phyloP scores from a whole-genome alignment of 2,888 invertebrate species.

The Melinaea marsaeus region DNA sequence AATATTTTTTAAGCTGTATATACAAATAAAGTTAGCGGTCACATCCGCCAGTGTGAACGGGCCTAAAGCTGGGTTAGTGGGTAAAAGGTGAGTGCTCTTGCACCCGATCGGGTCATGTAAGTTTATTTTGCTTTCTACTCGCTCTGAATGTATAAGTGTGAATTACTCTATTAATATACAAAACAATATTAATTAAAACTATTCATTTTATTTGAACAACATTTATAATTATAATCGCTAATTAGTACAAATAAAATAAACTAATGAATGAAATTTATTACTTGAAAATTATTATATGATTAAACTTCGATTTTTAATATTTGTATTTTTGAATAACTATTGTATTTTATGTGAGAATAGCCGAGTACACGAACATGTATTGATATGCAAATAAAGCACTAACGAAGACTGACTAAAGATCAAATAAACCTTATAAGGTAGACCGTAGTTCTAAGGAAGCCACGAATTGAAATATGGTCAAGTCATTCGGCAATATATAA shows the following conservation, averaged over 20 bases:
- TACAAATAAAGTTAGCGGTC: constrained; percentile 12
- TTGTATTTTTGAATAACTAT: too few species aligned
- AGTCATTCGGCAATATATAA: constrained; percentile 32
- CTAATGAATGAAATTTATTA: too few species aligned
- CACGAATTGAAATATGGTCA: constrained; percentile 41
- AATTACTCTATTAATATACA: too few species aligned
- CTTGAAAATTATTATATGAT: too few species aligned
- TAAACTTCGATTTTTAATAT: too few species aligned
- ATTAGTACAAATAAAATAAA: too few species aligned
- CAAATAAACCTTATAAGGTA: constrained; percentile 37
- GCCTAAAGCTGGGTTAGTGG: constrained; percentile 39
- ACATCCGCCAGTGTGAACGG: constrained; percentile 16
- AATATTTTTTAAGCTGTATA: too few species aligned
- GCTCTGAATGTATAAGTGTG: constrained; percentile 3
- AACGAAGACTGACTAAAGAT: constrained; percentile 29
- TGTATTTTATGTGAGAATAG: too few species aligned
- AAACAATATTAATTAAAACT: too few species aligned
- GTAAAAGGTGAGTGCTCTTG: constrained; percentile 43
- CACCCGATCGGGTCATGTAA: constrained; percentile 20
- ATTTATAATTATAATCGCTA: too few species aligned
- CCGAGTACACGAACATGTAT: too few species aligned
- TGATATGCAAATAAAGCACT: constrained; percentile 25
- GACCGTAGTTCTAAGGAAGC: constrained; percentile 37
- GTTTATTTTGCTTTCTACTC: constrained; percentile 28
- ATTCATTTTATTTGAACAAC: too few species aligned